Evolutionary conservation across 2,888 invertebrate genomes (phyloP).

Genomic region (Habrosyne pyritoides): DNA sequence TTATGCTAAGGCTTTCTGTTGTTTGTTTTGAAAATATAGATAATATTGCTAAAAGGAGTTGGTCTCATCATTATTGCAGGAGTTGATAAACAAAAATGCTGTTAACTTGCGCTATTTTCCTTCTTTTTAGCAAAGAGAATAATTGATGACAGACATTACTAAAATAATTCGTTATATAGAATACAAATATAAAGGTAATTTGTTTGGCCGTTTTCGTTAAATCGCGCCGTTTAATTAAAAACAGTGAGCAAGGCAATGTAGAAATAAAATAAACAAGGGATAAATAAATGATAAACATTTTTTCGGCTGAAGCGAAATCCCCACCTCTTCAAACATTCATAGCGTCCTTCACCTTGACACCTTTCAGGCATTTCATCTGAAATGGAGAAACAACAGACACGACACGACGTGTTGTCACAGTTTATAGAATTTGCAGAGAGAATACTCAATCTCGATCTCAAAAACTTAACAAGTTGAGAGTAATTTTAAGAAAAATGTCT

Average conservation of each 20-base stretch:
- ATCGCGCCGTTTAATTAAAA: neutral
- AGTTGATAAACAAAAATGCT: too few relatives aligned
- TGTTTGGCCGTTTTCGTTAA: neutral
- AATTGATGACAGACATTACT: too few relatives aligned
- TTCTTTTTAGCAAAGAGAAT: too few relatives aligned
- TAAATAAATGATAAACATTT: conserved; percentile 19
- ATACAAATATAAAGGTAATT: neutral
- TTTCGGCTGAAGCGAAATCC: conserved; percentile 9
- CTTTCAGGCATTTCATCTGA: conserved; percentile 11
- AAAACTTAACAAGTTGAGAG: neutral
- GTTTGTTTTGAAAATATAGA: too few relatives aligned
- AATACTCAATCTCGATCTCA: neutral
- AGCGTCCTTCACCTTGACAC: conserved; percentile 20
- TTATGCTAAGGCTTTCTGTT: too few relatives aligned
- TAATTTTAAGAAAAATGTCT: too few relatives aligned
- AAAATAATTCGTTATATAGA: too few relatives aligned
- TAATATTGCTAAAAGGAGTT: too few relatives aligned
- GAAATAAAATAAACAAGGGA: conserved; percentile 15
- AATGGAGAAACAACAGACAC: conserved; percentile 12
- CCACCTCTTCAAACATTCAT: conserved; percentile 30
- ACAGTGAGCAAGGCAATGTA: neutral
- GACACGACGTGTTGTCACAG: neutral
- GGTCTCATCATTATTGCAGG: too few relatives aligned
- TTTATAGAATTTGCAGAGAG: neutral
- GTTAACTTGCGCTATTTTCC: too few relatives aligned